phyloP scores from a whole-genome alignment of 2,113 vertebrate genomes.

The Ammodytes dubius region DNA sequence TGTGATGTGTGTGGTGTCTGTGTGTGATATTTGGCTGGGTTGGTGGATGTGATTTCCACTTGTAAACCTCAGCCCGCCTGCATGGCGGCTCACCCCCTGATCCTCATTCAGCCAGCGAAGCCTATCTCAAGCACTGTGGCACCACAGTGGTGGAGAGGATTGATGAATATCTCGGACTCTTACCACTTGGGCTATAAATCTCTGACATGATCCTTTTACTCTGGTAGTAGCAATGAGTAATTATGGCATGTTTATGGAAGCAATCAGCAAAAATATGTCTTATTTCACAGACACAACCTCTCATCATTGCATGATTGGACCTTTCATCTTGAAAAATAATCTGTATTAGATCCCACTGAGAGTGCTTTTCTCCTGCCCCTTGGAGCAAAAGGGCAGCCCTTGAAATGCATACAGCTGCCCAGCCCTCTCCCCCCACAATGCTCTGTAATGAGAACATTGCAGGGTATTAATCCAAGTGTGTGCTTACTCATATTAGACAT shows the following conservation, averaged over 20 bases:
- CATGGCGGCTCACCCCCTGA: slow-evolving; percentile 71
- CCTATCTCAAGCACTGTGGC: slow-evolving; percentile 65
- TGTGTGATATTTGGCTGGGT: slow-evolving; percentile 28
- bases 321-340: slow-evolving; percentile 31
- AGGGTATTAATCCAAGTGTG: slow-evolving; percentile 70
- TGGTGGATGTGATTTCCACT: slow-evolving; percentile 42
- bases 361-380: slow-evolving; percentile 25
- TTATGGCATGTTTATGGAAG: slow-evolving; percentile 80
- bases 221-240: slow-evolving; percentile 72
- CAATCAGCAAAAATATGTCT: slow-evolving; percentile 69
- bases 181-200: slow-evolving; percentile 77
- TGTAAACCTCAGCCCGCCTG: slow-evolving; percentile 62
- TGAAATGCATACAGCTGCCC: slow-evolving; percentile 38
- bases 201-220: slow-evolving; percentile 77
- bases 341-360: slow-evolving; percentile 4
- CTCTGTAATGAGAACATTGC: slow-evolving; percentile 65
- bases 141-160: slow-evolving; percentile 62
- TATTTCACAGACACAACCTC: slow-evolving; percentile 64
- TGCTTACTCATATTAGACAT: slow-evolving; percentile 59
- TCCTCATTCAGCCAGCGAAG: slow-evolving; percentile 68
- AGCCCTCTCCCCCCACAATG: background rate
- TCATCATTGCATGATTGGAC: slow-evolving; percentile 52
- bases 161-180: slow-evolving; percentile 77
- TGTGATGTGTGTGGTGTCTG: background rate
- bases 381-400: slow-evolving; percentile 23